Evolutionary conservation across 2,797 vertebrate genomes (phyloP), one percentile per base, ranked within the genome.

Genomic region (Pipistrellus kuhlii): DNA sequence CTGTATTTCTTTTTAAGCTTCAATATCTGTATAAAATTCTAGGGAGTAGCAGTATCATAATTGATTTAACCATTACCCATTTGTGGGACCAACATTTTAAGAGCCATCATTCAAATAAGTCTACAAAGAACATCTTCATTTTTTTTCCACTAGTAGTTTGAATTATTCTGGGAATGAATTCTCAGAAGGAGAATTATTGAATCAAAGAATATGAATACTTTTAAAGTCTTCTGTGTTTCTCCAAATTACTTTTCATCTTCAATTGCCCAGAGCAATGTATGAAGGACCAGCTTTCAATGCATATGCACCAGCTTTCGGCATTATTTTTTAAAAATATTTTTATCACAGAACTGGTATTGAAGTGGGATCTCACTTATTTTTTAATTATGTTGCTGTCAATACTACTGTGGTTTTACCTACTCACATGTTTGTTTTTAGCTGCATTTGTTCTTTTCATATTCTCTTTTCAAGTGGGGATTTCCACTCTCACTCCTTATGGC

Each of bases 181-280:
- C 55, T 94, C 35, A 46, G 75, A 86, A 80, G 35, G 46, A 9
- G 18, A 75, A 83, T 78, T 91, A 78, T 11, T 77, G 81, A 64
- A 76, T 78, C 46, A 51, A 87, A 75, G 64, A 94, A 66, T 66
- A 48, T 76, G 41, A 81, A 92, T 77, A 69, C 1, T 71, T 68
- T 75, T 18, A 86, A 4, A 88, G 20, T 64, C 44, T 87, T 12
- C 25, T 41, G 66, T 18, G 35, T 66, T 30, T 85, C n/a, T 93
- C 30, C 21, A 96, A 78, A 51, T 85, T 82, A 85, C 32, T 93
- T 95, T 90, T 77, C 57, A 71, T 71, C 81, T 68, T 91, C 57
- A 13, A 59, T 32, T 75, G 9, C 68, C 27, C 62, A 81, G 30
- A 82, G 32, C n/a, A 89, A 84, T 27, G 2, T 11, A 68, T 21